These are phyloP conservation scores for Manis javanica DNA, from an alignment of 2,797 vertebrate species.

Conservation along the genomic window DNA sequence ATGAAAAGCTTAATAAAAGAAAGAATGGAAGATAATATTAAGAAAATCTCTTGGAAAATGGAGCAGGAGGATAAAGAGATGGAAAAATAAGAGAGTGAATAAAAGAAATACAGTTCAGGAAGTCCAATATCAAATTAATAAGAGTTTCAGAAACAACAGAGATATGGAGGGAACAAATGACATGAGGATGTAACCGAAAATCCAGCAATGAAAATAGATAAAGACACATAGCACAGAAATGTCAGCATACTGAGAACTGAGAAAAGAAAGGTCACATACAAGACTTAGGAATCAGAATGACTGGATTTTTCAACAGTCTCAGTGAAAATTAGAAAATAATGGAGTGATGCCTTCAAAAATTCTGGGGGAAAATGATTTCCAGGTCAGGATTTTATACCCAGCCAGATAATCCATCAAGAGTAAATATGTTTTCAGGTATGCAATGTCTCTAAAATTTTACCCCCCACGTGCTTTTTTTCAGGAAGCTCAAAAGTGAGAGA, in stretches of 20 bases:
- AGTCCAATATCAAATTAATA: not conserved
- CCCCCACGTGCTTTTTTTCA: not conserved
- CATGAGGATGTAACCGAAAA: not conserved
- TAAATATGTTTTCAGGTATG: not conserved
- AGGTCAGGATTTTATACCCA: constrained; percentile 15
- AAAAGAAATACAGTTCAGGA: not conserved
- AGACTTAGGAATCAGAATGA: not conserved
- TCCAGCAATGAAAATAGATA: not conserved
- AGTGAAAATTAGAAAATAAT: not conserved
- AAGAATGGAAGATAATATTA: not conserved
- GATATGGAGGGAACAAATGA: not conserved
- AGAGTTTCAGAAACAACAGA: not conserved
- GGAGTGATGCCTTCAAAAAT: not conserved
- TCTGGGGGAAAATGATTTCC: not conserved
- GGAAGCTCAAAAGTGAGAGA: not conserved
- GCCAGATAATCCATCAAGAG: not conserved
- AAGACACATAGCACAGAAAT: not conserved
- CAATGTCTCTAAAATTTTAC: not conserved
- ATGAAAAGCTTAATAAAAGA: not conserved
- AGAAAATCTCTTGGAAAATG: not conserved
- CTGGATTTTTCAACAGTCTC: not conserved
- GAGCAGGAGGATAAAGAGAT: not conserved
- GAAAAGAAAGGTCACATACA: not conserved
- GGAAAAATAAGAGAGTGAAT: not conserved
- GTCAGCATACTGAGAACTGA: not conserved